These are phyloP conservation scores for Leptinotarsa tumamoca DNA, from an alignment of 2,888 invertebrate species.

Conservation along the genomic window DNA sequence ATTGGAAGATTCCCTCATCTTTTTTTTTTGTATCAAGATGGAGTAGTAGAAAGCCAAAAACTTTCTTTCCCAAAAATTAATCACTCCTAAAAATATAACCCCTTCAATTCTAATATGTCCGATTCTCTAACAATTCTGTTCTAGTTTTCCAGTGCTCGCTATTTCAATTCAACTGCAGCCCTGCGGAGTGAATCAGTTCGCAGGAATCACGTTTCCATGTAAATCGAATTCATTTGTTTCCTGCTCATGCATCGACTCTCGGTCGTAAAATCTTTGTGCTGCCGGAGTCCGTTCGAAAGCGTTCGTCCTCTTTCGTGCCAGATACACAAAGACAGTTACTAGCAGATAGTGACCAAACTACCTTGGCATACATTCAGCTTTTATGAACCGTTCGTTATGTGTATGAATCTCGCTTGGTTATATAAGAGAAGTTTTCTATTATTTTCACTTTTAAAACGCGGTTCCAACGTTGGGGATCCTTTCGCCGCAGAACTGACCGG, in stretches of 20 bases:
- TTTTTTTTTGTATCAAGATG: too few relatives aligned
- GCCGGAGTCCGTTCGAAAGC: neutral
- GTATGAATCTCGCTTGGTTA: slow-evolving; percentile 60
- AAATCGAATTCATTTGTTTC: neutral
- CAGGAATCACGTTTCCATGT: neutral
- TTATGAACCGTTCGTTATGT: slow-evolving; percentile 61
- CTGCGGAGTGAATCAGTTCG: neutral
- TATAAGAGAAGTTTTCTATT: slow-evolving; percentile 66
- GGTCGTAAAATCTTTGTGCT: neutral
- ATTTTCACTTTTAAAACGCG: slow-evolving; percentile 66
- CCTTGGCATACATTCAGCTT: slow-evolving; percentile 65
- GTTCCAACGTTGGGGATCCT: slow-evolving; percentile 47
- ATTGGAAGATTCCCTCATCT: too few relatives aligned
- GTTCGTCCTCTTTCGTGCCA: slow-evolving; percentile 24
- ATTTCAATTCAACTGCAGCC: neutral
- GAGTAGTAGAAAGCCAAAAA: too few relatives aligned
- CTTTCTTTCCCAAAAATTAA: too few relatives aligned
- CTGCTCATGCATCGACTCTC: neutral
- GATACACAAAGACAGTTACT: slow-evolving; percentile 42
- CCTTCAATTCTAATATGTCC: too few relatives aligned
- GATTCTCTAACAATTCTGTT: neutral
- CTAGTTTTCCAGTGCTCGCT: too few relatives aligned
- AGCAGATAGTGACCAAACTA: slow-evolving; percentile 56
- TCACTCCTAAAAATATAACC: too few relatives aligned
- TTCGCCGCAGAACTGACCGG: slow-evolving; percentile 25